phyloP scores from a whole-genome alignment of 2,888 invertebrate species.

The Ecdyonurus torrentis region DNA sequence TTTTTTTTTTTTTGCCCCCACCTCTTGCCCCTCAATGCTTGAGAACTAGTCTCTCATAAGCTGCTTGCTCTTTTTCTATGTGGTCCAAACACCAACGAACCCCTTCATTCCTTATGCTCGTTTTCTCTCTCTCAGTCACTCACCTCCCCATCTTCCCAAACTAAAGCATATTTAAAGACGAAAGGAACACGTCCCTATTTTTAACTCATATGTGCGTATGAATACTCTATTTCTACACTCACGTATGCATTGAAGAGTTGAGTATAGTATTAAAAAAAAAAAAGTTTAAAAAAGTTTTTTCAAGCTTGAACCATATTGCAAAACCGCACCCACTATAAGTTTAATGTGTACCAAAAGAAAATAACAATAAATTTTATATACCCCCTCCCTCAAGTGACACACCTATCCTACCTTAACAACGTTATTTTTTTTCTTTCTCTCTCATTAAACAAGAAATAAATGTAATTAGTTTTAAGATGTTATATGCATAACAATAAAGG shows the following conservation, averaged over 20 bases:
- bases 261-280: neutral
- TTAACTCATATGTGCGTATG: conserved; percentile 1
- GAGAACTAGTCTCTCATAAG: neutral
- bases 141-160: neutral
- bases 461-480: neutral
- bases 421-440: neutral
- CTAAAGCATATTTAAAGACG: neutral
- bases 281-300: neutral
- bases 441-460: neutral
- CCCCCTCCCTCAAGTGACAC: too few relatives aligned
- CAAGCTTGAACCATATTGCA: neutral
- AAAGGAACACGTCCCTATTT: neutral
- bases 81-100: neutral
- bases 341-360: neutral
- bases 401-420: neutral
- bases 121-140: too few relatives aligned
- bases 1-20: too few relatives aligned
- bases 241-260: too few relatives aligned
- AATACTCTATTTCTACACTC: neutral
- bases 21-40: neutral
- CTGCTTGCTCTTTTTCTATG: neutral
- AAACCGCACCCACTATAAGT: neutral
- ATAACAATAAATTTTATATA: neutral
- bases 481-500: neutral
- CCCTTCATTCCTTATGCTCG: neutral